Conservation (phyloP, 2,797 vertebrate genomes). For the Xenentodon cancila region DNA sequence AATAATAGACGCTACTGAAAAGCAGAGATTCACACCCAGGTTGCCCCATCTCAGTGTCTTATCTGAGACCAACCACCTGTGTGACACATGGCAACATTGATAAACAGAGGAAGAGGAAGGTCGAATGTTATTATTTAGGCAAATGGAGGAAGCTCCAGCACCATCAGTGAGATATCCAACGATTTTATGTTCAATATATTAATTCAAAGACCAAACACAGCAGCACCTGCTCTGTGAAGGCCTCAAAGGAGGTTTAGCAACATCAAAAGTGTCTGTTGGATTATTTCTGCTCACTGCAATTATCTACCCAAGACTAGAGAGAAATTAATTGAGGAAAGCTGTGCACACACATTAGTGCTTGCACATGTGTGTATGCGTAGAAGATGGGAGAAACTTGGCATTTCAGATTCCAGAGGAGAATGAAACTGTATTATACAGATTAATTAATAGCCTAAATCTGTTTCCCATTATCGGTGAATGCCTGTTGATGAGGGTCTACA, state of each 20-base stretch:
- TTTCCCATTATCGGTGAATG: slow-evolving; percentile 70
- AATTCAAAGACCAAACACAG: slow-evolving; percentile 24
- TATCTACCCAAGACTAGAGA: slow-evolving; percentile 16
- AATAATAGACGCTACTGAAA: slow-evolving; percentile 42
- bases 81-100: background rate
- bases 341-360: background rate
- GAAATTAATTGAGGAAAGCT: slow-evolving; percentile 22
- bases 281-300: background rate
- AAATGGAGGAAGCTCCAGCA: slow-evolving; percentile 44
- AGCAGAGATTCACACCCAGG: slow-evolving; percentile 18
- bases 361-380: slow-evolving; percentile 10
- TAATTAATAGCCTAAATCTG: slow-evolving; percentile 73
- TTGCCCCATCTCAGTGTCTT: slow-evolving; percentile 47
- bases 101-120: slow-evolving; percentile 22
- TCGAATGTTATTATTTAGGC: slow-evolving; percentile 49
- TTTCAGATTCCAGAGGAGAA: slow-evolving; percentile 46
- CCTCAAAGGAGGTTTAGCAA: slow-evolving; percentile 14
- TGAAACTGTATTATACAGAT: slow-evolving; percentile 59
- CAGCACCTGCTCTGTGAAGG: slow-evolving; percentile 7
- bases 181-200: slow-evolving; percentile 38
- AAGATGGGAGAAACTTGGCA: slow-evolving; percentile 9
- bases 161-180: slow-evolving; percentile 32
- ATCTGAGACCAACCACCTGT: slow-evolving; percentile 46
- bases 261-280: slow-evolving; percentile 29
- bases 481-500: slow-evolving; percentile 54